Evolutionary conservation across 1,140 invertebrate genomes (phyloP).

Genomic region (Temnothorax nylanderi): DNA sequence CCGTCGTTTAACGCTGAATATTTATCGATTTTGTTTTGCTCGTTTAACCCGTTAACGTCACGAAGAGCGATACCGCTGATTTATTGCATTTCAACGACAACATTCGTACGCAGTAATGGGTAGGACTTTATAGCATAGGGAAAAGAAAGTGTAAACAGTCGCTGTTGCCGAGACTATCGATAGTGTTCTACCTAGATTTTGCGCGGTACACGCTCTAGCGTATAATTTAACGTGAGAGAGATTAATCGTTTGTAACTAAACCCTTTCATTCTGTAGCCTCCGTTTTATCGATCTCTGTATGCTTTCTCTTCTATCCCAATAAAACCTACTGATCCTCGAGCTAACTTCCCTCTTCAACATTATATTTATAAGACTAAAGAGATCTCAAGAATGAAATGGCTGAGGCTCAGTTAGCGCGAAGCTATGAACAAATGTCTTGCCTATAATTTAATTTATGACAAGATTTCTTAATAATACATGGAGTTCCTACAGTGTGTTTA

Average conservation of each 20-base stretch:
- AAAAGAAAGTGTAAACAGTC: constrained; percentile 9
- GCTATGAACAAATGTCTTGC: constrained; percentile 27
- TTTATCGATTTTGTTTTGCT: constrained; percentile 41
- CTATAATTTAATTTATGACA: constrained; percentile 40
- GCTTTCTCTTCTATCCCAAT: constrained; percentile 14
- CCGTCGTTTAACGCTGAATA: constrained; percentile 31
- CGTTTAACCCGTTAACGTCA: constrained; percentile 62
- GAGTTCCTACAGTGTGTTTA: constrained; percentile 68
- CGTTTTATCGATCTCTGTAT: constrained; percentile 15
- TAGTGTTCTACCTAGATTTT: constrained; percentile 63
- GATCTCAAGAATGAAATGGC: constrained; percentile 44
- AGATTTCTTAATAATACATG: constrained; percentile 53
- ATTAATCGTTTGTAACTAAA: constrained; percentile 58
- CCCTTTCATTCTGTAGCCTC: constrained; percentile 7
- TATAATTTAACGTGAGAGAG: constrained; percentile 52
- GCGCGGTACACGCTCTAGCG: constrained; percentile 63
- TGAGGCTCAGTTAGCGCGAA: constrained; percentile 37
- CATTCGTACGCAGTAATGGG: constrained; percentile 42
- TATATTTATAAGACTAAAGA: constrained; percentile 39
- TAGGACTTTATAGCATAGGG: constrained; percentile 27
- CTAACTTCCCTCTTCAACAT: neutral
- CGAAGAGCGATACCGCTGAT: constrained; percentile 49
- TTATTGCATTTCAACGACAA: constrained; percentile 69
- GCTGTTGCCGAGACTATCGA: constrained; percentile 33
- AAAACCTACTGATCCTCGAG: neutral